These are phyloP conservation scores for Acronicta leporina DNA, from an alignment of 2,888 invertebrate genomes.

Conservation along the genomic window DNA sequence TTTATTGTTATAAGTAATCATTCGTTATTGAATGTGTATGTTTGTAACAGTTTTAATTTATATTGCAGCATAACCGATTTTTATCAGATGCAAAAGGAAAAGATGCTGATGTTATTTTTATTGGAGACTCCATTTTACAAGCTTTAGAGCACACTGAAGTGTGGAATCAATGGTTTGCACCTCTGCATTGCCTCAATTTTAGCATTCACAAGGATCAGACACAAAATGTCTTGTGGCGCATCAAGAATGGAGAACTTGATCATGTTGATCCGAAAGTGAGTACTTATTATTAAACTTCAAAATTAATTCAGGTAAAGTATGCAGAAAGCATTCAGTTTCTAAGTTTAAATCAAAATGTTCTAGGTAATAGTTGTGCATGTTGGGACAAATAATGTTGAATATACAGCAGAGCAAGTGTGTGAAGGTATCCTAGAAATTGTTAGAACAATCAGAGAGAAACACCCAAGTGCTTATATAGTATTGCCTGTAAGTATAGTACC, in stretches of 20 bases:
- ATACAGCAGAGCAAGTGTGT: conserved; percentile 94
- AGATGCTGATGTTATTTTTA: conserved; percentile 97
- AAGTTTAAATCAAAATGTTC: conserved; percentile 45
- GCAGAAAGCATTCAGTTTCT: no score
- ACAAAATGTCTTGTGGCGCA: conserved; percentile 96
- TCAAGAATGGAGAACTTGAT: conserved; percentile 96
- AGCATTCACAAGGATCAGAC: conserved; percentile 96
- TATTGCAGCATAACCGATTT: conserved; percentile 94
- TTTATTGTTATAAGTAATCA: no score
- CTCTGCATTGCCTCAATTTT: conserved; percentile 97
- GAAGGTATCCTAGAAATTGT: conserved; percentile 95
- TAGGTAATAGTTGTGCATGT: conserved; percentile 96
- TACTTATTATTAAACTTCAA: neutral
- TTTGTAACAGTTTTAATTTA: conserved; percentile 6
- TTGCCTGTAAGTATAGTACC: conserved; percentile 92
- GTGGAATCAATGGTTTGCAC: conserved; percentile 97
- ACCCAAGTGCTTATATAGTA: conserved; percentile 94
- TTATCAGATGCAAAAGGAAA: conserved; percentile 95
- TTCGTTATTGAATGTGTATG: no score
- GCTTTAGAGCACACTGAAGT: conserved; percentile 95
- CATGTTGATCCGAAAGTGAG: conserved; percentile 95
- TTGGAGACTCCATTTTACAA: conserved; percentile 96
- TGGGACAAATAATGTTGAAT: conserved; percentile 96
- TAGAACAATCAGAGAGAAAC: conserved; percentile 92
- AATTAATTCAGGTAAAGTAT: no score